These are phyloP conservation scores for Torymus aiolomorphi DNA, from an alignment of 2,888 invertebrate species.

Conservation along the genomic window DNA sequence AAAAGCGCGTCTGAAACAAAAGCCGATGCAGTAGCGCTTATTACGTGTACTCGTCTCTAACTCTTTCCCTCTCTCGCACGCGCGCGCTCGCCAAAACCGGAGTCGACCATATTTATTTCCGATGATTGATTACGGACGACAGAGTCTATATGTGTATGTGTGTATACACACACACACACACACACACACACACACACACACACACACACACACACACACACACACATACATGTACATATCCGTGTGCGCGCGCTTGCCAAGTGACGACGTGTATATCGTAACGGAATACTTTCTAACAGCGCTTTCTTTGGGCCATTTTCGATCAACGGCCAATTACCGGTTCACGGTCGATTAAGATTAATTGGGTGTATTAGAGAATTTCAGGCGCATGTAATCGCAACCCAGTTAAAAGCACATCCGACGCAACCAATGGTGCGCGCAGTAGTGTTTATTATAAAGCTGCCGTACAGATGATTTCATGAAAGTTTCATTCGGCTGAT, in stretches of 20 bases:
- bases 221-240: no score
- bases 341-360: slow-evolving; percentile 46
- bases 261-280: no score
- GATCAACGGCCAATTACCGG: slow-evolving; percentile 37
- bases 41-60: background rate
- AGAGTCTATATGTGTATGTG: background rate
- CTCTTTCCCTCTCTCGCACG: no score
- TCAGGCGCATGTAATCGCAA: slow-evolving; percentile 28
- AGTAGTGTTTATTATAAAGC: background rate
- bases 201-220: no score
- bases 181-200: no score
- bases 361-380: slow-evolving; percentile 41
- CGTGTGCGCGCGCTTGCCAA: no score
- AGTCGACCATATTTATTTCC: slow-evolving; percentile 28
- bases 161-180: no score
- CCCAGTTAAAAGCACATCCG: slow-evolving; percentile 20
- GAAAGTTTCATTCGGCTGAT: no score
- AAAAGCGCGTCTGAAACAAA: background rate
- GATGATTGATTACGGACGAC: slow-evolving; percentile 24
- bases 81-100: background rate
- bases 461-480: no score
- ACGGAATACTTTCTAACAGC: slow-evolving; percentile 38
- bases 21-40: background rate
- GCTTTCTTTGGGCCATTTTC: slow-evolving; percentile 37
- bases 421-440: slow-evolving; percentile 2